Evolutionary conservation across 2,888 invertebrate species (phyloP).

Genomic region (Tipula unca): DNA sequence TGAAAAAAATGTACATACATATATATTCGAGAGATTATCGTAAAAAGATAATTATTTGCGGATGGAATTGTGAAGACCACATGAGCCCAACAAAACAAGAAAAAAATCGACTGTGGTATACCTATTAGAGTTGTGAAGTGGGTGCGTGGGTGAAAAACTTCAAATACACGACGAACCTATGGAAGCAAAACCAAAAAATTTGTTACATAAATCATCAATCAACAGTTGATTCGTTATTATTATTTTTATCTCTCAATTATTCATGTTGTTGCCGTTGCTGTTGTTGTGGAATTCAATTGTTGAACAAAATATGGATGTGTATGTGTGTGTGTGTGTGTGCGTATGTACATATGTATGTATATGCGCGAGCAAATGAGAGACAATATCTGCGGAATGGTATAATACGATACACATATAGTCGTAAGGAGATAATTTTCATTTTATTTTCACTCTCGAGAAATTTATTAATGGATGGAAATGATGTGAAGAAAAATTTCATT

Average conservation of each 20-base stretch:
- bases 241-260: slow-evolving; percentile 8
- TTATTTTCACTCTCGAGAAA: neutral
- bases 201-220: neutral
- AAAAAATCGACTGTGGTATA: neutral
- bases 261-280: neutral
- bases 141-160: neutral
- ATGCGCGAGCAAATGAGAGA: neutral
- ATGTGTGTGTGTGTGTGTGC: neutral
- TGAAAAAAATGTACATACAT: neutral
- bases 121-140: neutral
- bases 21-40: neutral
- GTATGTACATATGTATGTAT: neutral
- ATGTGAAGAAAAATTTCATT: neutral
- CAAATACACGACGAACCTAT: neutral
- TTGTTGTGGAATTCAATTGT: neutral
- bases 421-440: neutral
- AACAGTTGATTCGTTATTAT: slow-evolving; percentile 8
- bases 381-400: neutral
- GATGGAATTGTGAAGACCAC: neutral
- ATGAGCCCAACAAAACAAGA: neutral
- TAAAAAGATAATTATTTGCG: neutral
- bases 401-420: too few species aligned
- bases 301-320: neutral
- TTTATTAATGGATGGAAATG: neutral
- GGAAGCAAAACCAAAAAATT: neutral